Conservation (phyloP, 2,797 vertebrate genomes). For the Hypotaenidia philippensis region DNA sequence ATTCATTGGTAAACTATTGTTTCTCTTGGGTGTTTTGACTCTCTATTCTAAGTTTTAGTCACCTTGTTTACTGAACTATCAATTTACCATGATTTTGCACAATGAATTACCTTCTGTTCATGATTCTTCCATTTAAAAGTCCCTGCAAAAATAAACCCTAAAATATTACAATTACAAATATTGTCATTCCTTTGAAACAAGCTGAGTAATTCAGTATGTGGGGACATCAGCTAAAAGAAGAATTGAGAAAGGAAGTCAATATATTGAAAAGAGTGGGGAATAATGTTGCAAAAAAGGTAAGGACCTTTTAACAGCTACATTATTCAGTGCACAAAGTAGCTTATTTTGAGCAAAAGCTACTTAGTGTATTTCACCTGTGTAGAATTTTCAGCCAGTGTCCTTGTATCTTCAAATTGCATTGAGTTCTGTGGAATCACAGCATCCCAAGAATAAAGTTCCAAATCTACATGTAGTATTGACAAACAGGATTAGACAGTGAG, state of each 20-base stretch:
- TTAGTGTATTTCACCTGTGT: neutral
- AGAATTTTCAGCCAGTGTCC: neutral
- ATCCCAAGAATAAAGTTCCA: neutral
- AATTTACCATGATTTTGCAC: neutral
- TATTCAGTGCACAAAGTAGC: neutral
- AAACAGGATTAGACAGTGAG: neutral
- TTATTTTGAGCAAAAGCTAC: neutral
- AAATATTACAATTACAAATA: neutral
- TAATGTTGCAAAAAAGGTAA: neutral
- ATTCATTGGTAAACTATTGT: conserved; percentile 8
- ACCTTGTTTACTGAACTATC: neutral
- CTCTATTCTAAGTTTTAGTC: neutral
- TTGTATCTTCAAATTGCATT: neutral
- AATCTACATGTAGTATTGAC: neutral
- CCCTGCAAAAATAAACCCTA: neutral
- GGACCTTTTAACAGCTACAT: neutral
- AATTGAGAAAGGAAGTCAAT: neutral
- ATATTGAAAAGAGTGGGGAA: neutral
- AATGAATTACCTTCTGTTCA: conserved; percentile 15
- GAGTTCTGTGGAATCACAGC: neutral
- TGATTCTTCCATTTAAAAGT: neutral
- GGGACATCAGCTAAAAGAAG: neutral
- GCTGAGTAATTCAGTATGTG: neutral
- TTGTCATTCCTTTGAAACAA: neutral
- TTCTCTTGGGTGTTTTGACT: neutral